Evolutionary conservation across 2,797 vertebrate genomes (phyloP).

Genomic region (Heteromormyrus szaboi): DNA sequence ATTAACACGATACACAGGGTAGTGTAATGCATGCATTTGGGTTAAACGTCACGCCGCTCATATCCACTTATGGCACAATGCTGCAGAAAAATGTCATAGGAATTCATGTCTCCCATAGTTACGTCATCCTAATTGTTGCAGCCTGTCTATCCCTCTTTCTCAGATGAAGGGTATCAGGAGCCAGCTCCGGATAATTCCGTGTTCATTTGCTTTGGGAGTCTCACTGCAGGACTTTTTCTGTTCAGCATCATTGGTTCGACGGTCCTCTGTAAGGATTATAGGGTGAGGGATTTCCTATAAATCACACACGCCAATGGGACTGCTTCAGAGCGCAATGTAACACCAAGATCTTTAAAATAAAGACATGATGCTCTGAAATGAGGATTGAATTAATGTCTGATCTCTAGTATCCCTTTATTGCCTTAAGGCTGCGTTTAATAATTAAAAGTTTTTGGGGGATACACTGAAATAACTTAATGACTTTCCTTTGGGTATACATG

Average conservation of each 20-base stretch:
- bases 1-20: constrained; percentile 21
- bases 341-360: neutral
- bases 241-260: constrained; percentile 52
- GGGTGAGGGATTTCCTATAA: constrained; percentile 42
- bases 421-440: neutral
- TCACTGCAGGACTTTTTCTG: constrained; percentile 45
- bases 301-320: neutral
- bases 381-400: neutral
- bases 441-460: neutral
- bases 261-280: constrained; percentile 51
- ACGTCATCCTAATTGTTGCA: neutral
- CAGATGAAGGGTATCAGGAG: constrained; percentile 44
- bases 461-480: neutral
- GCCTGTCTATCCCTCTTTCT: constrained; percentile 23
- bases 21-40: neutral
- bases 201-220: constrained; percentile 8
- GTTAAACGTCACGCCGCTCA: neutral
- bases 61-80: neutral
- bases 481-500: neutral
- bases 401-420: neutral
- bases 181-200: accelerated
- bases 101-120: neutral
- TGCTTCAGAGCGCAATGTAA: neutral
- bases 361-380: neutral
- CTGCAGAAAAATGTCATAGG: neutral